Percentiles rank a stretch among this genome's conserved stretches.
phyloP scores from a whole-genome alignment of 2,888 invertebrate genomes.

The Alviniconcha strummeri region DNA sequence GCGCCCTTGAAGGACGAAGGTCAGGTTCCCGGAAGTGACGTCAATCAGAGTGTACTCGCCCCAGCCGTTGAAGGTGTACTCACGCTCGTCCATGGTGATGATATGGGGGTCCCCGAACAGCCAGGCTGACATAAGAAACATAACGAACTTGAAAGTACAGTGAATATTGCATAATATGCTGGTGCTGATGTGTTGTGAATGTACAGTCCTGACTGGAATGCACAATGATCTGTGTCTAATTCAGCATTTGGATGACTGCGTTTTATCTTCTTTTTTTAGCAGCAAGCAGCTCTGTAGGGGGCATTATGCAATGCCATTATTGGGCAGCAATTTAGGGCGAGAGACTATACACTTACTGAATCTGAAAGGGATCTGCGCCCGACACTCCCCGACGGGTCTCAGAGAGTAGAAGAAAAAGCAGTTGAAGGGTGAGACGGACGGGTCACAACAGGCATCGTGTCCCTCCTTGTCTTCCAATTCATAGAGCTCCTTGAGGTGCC shows the following conservation, averaged over 20 bases:
- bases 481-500: background rate
- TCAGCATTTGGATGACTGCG: too few species aligned
- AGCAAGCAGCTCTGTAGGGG: too few species aligned
- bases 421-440: background rate
- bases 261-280: too few species aligned
- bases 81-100: slow-evolving; percentile 39
- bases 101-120: slow-evolving; percentile 49
- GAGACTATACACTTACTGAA: background rate
- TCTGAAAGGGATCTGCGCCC: background rate
- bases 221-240: too few species aligned
- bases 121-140: slow-evolving; percentile 16
- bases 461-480: background rate
- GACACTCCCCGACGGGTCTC: slow-evolving; percentile 14
- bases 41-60: slow-evolving; percentile 44
- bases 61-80: slow-evolving; percentile 46
- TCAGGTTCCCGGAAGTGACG: background rate
- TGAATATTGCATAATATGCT: too few species aligned
- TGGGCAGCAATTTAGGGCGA: too few species aligned
- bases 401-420: slow-evolving; percentile 1
- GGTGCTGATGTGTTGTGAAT: too few species aligned
- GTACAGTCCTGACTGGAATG: too few species aligned
- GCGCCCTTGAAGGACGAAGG: slow-evolving; percentile 35
- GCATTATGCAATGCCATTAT: too few species aligned
- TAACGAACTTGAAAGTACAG: too few species aligned
- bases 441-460: background rate